Conservation (phyloP, 1,140 invertebrate genomes). For the Monochamus saltuarius region DNA sequence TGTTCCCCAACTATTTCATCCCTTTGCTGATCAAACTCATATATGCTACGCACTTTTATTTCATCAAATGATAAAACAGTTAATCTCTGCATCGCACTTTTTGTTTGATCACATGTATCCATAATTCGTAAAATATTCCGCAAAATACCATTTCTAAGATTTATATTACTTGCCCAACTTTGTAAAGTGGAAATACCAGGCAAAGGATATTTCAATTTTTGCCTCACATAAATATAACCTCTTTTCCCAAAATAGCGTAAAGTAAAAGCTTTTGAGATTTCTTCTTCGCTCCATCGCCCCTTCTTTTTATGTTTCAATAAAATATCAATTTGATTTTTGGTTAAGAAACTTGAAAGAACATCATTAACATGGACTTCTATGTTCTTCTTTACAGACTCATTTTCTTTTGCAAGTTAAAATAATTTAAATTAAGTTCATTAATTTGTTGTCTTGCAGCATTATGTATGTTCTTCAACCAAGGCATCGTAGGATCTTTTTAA, state of each 20-base stretch:
- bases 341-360: not conserved
- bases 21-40: slow-evolving; percentile 44
- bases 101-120: no score
- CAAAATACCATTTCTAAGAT: slow-evolving; percentile 9
- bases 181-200: slow-evolving; percentile 13
- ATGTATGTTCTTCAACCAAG: no score
- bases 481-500: no score
- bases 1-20: slow-evolving; percentile 47
- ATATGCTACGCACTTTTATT: slow-evolving; percentile 38
- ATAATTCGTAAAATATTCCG: no score
- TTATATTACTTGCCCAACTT: slow-evolving; percentile 2
- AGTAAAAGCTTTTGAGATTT: slow-evolving; percentile 17
- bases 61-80: slow-evolving; percentile 41
- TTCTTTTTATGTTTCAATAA: slow-evolving; percentile 6
- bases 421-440: no score
- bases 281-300: slow-evolving; percentile 9
- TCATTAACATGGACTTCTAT: no score
- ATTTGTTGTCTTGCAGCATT: no score
- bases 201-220: slow-evolving; percentile 8
- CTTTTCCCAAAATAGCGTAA: not conserved
- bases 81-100: slow-evolving; percentile 21
- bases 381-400: no score
- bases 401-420: no score
- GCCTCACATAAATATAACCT: not conserved
- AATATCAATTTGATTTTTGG: slow-evolving; percentile 13